Evolutionary conservation across 2,113 vertebrate species (phyloP).

Genomic region (Rutilus rutilus): DNA sequence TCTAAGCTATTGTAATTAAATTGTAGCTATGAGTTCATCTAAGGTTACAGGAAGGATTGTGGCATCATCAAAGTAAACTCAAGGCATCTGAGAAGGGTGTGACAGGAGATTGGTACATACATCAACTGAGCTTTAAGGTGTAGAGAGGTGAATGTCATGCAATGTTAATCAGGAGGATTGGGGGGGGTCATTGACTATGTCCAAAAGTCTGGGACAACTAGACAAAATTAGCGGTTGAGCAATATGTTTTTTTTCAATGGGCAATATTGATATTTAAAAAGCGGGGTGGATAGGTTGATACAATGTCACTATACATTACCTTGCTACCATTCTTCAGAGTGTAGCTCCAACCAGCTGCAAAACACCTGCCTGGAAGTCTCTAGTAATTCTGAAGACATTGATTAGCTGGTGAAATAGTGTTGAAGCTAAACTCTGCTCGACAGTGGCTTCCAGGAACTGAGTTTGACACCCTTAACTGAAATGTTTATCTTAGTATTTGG

Average conservation of each 20-base stretch:
- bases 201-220: not conserved
- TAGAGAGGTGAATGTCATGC: not conserved
- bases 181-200: not conserved
- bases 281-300: not conserved
- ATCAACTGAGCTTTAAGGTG: not conserved
- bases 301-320: no score
- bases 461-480: not conserved
- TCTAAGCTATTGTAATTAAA: not conserved
- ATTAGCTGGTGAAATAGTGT: no score
- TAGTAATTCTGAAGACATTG: no score
- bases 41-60: constrained; percentile 8
- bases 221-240: not conserved
- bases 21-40: not conserved
- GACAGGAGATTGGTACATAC: not conserved
- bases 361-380: no score
- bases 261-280: not conserved
- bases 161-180: not conserved
- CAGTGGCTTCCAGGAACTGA: no score
- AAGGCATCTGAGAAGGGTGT: not conserved
- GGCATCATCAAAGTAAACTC: not conserved
- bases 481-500: not conserved
- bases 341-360: no score
- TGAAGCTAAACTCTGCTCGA: no score
- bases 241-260: not conserved
- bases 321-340: no score